Evolutionary conservation across 2,888 invertebrate genomes (phyloP), one percentile per base, ranked within the genome.

Genomic region (Oscheius sp.): DNA sequence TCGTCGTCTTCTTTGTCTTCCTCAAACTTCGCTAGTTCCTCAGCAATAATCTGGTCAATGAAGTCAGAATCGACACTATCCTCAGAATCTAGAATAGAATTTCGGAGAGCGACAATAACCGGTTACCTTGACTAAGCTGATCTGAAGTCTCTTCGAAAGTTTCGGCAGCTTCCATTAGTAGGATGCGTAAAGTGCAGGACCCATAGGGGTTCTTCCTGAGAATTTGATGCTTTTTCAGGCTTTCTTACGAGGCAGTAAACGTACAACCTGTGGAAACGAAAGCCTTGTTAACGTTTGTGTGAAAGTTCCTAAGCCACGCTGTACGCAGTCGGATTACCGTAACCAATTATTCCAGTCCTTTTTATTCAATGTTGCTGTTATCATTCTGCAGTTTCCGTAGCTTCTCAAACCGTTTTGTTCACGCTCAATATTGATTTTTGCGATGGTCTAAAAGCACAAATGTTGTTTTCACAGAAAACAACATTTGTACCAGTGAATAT

Each of bases 291-390:
- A 5, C 42, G 42, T 42, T 7, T 42, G 7, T 42, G 42, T 3
- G 42, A 42, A 42, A 42, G 42, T 42, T 7, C 7, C 7, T 42
- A 5, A 42, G 42, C 42, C 42, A 42, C 42, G 42, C 53, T 13
- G 53, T 53, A 53, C 53, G 53, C 53, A 53, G 29, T 11, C 53
- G 4, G 29, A 53, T 53, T 53, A 53, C 53, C 53, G 53, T 53
- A 21, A 0, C 11, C 53, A 21, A 21, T 53, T 7, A 53, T 7
- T 53, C 3, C 7, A 11, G 3, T 3, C 3, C 53, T 21, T 53
- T 53, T 3, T 53, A 53, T 53, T 53, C 3, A 11, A 13, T 53
- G 29, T 53, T 53, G 4, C 4, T 53, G 11, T 53, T 53, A 29
- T 53, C 29, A 3, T 29, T 11, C 11, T 53, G 11, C 4, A 3